Percentiles rank a stretch among this genome's conserved stretches.
These are phyloP conservation scores for Mellivora capensis DNA, from an alignment of 2,113 vertebrate genomes.

Conservation along the genomic window DNA sequence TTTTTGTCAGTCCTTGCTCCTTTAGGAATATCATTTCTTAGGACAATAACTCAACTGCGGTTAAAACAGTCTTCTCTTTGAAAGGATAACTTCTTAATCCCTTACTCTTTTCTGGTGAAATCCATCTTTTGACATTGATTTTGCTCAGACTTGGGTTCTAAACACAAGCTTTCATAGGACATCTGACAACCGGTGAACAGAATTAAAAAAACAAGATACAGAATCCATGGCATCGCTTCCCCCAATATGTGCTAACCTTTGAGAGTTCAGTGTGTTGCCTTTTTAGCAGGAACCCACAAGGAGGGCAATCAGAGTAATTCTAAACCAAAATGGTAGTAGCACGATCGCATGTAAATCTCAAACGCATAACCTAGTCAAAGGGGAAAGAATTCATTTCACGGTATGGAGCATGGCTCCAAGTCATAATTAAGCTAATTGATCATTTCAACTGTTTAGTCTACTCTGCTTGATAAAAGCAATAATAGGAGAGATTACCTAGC, in stretches of 20 bases:
- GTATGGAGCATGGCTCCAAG: not conserved
- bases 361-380: not conserved
- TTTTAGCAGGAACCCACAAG: not conserved
- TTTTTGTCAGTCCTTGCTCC: not conserved
- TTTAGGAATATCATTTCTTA: slow-evolving; percentile 28
- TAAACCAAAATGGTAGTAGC: not conserved
- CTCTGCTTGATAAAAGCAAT: slow-evolving; percentile 22
- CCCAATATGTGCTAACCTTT: not conserved
- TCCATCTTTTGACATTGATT: not conserved
- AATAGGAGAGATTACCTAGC: not conserved
- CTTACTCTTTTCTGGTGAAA: not conserved
- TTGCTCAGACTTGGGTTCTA: slow-evolving; percentile 2
- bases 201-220: not conserved
- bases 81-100: not conserved
- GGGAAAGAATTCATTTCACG: not conserved
- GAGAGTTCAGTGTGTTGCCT: not conserved
- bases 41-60: not conserved
- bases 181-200: not conserved
- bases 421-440: slow-evolving; percentile 32
- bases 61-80: not conserved
- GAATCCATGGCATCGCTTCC: not conserved
- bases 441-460: slow-evolving; percentile 54
- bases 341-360: not conserved
- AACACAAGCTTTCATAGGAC: not conserved
- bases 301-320: not conserved